Conservation (phyloP, 2,888 invertebrate genomes). For the Temnothorax ravouxi region DNA sequence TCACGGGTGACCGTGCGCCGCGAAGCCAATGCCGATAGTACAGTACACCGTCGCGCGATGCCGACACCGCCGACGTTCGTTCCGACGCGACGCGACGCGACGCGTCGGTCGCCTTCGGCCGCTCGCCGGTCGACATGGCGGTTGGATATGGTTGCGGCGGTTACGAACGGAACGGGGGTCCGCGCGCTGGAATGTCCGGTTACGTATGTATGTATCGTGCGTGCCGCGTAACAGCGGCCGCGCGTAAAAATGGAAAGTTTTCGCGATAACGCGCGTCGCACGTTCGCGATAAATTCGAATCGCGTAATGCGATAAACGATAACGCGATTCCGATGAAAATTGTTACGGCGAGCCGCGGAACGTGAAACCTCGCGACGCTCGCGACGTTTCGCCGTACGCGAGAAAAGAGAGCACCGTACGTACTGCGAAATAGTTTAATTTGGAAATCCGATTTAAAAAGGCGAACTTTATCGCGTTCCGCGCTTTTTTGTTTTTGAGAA, state of each 20-base stretch:
- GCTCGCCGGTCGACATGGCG: slow-evolving; percentile 45
- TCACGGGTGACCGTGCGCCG: slow-evolving; percentile 47
- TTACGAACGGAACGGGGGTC: not conserved
- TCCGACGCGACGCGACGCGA: not conserved
- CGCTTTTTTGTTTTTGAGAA: not conserved
- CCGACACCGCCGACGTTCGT: slow-evolving; percentile 44
- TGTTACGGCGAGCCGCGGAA: not conserved
- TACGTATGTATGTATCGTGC: not conserved
- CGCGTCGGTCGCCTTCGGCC: slow-evolving; percentile 27
- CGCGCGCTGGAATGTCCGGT: slow-evolving; percentile 27
- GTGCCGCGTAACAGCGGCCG: slow-evolving; percentile 20
- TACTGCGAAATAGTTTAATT: not conserved
- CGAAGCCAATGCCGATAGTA: slow-evolving; percentile 74
- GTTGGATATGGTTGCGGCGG: not conserved
- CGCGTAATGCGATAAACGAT: slow-evolving; percentile 8
- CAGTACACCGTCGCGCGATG: slow-evolving; percentile 82
- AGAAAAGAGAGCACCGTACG: not conserved
- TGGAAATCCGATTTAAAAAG: no score
- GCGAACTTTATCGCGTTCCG: no score
- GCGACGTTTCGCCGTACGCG: not conserved
- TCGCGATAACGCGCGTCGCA: slow-evolving; percentile 42
- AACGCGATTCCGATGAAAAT: slow-evolving; percentile 3
- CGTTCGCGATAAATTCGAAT: slow-evolving; percentile 33
- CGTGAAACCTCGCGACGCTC: not conserved
- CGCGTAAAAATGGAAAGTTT: slow-evolving; percentile 38